phyloP scores from a whole-genome alignment of 2,797 vertebrate genomes.

The Intellagama lesueurii region DNA sequence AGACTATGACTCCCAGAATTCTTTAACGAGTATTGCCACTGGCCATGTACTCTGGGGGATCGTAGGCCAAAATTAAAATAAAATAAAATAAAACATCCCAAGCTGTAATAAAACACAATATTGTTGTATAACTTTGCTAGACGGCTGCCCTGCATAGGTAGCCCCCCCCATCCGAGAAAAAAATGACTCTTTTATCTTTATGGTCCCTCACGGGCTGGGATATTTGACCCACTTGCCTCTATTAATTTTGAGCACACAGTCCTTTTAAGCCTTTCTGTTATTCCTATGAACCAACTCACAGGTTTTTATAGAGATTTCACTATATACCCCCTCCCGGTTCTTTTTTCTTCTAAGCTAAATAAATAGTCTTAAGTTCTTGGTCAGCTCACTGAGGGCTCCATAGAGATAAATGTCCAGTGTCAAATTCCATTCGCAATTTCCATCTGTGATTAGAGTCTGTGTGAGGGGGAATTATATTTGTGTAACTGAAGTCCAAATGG shows the following conservation, averaged over 20 bases:
- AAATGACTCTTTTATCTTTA: background rate
- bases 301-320: background rate
- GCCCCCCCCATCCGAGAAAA: background rate
- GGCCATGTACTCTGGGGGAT: no score
- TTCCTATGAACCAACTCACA: background rate
- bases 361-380: background rate
- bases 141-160: background rate
- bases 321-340: background rate
- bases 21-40: no score
- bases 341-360: background rate
- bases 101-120: background rate
- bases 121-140: background rate
- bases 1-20: no score
- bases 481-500: slow-evolving; percentile 12
- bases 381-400: background rate
- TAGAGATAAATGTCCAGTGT: background rate
- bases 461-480: background rate
- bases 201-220: background rate
- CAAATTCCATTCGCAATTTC: background rate
- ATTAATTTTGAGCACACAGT: background rate
- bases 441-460: background rate
- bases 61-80: no score
- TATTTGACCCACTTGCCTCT: background rate
- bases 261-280: background rate
- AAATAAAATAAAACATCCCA: background rate